A percentile compares a stretch with the other conserved stretches of the same genome.
These are phyloP conservation scores for Centrocercus urophasianus DNA, from an alignment of 2,113 vertebrate genomes.

Conservation along the genomic window DNA sequence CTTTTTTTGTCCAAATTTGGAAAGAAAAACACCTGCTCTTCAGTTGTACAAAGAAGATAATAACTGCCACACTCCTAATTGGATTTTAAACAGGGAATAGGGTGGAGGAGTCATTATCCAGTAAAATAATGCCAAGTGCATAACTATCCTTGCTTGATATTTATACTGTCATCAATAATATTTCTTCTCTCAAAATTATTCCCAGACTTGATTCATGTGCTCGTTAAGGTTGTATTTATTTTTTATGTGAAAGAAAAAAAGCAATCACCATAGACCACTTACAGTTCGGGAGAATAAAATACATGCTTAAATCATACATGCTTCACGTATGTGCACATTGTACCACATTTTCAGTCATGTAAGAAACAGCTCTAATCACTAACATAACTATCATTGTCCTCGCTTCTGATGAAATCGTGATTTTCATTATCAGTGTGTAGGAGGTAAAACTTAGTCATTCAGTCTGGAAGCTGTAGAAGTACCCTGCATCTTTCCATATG, in stretches of 20 bases:
- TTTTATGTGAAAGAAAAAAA: neutral
- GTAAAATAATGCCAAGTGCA: neutral
- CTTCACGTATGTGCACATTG: neutral
- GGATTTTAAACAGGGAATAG: neutral
- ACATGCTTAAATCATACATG: neutral
- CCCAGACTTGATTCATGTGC: neutral
- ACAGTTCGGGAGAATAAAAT: neutral
- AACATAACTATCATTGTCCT: slow-evolving; percentile 59
- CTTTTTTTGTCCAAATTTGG: neutral
- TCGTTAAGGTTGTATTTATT: neutral
- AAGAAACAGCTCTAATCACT: neutral
- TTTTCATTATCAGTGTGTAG: slow-evolving; percentile 36
- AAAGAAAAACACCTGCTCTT: neutral
- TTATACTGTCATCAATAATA: neutral
- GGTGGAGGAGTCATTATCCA: neutral
- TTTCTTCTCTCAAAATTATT: neutral
- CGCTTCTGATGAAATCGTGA: slow-evolving; percentile 37
- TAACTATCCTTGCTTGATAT: neutral
- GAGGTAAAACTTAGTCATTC: slow-evolving; percentile 64
- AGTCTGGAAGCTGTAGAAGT: slow-evolving; percentile 48
- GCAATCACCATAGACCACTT: neutral
- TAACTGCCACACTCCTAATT: neutral
- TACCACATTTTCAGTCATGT: slow-evolving; percentile 11
- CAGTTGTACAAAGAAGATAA: neutral
- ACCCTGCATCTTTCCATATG: slow-evolving; percentile 15